phyloP scores from a whole-genome alignment of 2,113 vertebrate species.

The Mus pahari region DNA sequence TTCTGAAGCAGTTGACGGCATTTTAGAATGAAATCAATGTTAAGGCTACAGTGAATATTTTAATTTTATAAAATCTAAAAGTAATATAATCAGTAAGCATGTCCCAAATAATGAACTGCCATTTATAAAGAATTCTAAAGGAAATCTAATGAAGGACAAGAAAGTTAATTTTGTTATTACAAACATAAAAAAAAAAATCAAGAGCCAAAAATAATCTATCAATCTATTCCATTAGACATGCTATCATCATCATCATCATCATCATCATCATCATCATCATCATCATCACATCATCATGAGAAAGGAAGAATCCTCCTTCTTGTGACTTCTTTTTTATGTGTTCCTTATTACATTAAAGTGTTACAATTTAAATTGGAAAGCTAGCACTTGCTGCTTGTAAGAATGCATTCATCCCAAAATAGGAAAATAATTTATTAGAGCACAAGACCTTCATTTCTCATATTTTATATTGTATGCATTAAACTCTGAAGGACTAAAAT shows the following conservation, averaged over 20 bases:
- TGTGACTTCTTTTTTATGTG: background rate
- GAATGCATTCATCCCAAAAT: constrained; percentile 29
- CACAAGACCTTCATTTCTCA: background rate
- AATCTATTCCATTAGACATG: constrained; percentile 2
- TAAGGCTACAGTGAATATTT: constrained; percentile 35
- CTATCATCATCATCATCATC: too few relatives aligned
- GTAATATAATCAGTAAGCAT: constrained; percentile 28
- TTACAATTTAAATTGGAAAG: background rate
- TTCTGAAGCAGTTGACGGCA: background rate
- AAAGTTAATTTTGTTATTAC: constrained; percentile 43
- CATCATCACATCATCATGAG: background rate
- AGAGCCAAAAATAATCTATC: constrained; percentile 9
- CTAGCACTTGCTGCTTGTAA: constrained; percentile 43
- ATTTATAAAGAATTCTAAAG: background rate
- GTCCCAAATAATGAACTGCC: constrained; percentile 17
- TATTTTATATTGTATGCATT: background rate
- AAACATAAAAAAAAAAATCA: background rate
- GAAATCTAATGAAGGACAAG: constrained; percentile 8
- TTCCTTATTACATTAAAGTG: constrained; percentile 20
- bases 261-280: too few relatives aligned
- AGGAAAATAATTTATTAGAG: background rate
- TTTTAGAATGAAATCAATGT: constrained; percentile 10
- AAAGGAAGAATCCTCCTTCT: background rate
- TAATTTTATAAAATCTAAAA: constrained; percentile 28
- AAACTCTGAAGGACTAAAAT: background rate